These are phyloP conservation scores for Enoplosus armatus DNA, from an alignment of 2,797 vertebrate genomes.

Conservation along the genomic window DNA sequence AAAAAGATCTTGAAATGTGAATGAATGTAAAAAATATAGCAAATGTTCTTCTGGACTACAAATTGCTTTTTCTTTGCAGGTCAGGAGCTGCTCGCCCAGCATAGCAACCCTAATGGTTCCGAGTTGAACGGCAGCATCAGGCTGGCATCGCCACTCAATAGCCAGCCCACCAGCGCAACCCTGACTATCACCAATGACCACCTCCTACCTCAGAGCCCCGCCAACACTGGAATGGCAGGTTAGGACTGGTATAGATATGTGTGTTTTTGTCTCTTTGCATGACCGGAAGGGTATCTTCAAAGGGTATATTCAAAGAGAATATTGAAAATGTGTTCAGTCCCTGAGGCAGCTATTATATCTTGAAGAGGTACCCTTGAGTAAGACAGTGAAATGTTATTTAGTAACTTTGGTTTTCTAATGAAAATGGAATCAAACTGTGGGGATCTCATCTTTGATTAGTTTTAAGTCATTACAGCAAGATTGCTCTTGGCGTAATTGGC, in stretches of 20 bases:
- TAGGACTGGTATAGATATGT: constrained; percentile 15
- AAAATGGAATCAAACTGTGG: background rate
- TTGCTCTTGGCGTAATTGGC: background rate
- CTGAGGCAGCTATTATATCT: background rate
- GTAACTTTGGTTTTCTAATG: background rate
- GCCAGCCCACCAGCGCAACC: constrained; percentile 82
- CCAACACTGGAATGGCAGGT: constrained; percentile 87
- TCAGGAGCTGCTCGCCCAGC: constrained; percentile 90
- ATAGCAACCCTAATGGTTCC: constrained; percentile 77
- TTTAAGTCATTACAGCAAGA: constrained; percentile 3
- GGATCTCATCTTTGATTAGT: constrained; percentile 3
- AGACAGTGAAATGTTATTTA: background rate
- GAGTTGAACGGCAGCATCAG: constrained; percentile 88
- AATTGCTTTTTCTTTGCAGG: constrained; percentile 73
- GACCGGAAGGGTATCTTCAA: background rate
- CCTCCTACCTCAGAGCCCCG: constrained; percentile 88
- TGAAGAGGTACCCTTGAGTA: background rate
- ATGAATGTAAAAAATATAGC: background rate
- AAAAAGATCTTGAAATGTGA: background rate
- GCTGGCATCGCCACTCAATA: constrained; percentile 83
- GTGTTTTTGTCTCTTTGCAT: background rate
- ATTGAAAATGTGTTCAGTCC: background rate
- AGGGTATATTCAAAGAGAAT: too few relatives aligned
- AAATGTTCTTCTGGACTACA: background rate
- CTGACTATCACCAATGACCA: constrained; percentile 91